Evolutionary conservation across 2,888 invertebrate species (phyloP).

Genomic region (Criorhina ranunculi): DNA sequence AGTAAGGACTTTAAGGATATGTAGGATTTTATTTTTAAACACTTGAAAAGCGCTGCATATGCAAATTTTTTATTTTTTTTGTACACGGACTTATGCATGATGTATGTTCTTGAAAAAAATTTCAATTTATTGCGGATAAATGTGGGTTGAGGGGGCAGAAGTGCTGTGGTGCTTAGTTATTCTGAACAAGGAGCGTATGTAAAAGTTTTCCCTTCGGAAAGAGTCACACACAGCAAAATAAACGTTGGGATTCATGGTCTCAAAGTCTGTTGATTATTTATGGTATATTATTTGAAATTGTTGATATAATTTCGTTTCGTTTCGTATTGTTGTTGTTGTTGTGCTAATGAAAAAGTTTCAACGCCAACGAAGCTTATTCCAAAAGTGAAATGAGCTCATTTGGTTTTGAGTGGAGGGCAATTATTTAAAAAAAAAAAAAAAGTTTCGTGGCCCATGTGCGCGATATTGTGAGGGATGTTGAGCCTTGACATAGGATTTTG

Average conservation of each 20-base stretch:
- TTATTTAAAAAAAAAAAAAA: neutral
- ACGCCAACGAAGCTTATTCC: neutral
- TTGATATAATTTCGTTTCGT: conserved; percentile 1
- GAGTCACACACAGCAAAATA: neutral
- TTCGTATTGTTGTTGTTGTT: neutral
- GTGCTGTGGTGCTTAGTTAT: neutral
- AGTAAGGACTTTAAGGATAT: conserved; percentile 17
- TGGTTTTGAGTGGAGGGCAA: conserved; percentile 1
- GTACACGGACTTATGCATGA: neutral
- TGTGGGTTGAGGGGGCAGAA: neutral
- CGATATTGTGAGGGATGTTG: neutral
- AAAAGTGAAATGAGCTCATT: neutral
- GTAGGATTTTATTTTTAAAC: conserved; percentile 2
- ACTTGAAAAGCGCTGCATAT: neutral
- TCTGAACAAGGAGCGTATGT: conserved; percentile 5
- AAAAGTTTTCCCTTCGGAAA: neutral
- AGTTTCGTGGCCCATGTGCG: conserved; percentile 3
- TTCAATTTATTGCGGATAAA: neutral
- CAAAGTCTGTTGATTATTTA: conserved; percentile 17
- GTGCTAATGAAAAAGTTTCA: conserved; percentile 7
- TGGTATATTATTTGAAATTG: conserved; percentile 24
- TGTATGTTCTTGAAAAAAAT: conserved; percentile 1
- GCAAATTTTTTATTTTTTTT: neutral
- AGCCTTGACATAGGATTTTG: neutral
- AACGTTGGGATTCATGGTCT: neutral